phyloP scores from a whole-genome alignment of 2,113 vertebrate genomes.

The Chitala chitala region DNA sequence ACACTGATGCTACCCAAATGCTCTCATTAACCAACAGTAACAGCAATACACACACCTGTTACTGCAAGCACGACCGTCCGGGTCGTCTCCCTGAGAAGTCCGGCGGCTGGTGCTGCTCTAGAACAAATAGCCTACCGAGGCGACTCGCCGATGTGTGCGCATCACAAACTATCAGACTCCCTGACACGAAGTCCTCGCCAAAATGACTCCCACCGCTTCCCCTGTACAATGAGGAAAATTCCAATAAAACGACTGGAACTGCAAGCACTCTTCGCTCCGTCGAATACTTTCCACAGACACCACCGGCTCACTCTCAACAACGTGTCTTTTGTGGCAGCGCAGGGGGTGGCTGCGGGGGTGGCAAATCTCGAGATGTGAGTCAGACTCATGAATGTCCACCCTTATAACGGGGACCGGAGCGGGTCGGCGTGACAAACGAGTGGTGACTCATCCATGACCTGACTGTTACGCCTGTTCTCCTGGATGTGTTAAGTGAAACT shows the following conservation, averaged over 20 bases:
- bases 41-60: neutral
- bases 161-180: conserved; percentile 16
- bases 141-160: conserved; percentile 41
- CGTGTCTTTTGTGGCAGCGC: conserved; percentile 60
- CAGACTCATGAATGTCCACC: conserved; percentile 70
- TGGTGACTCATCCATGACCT: conserved; percentile 61
- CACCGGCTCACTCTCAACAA: conserved; percentile 56
- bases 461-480: conserved; percentile 24
- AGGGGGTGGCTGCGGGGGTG: conserved; percentile 31
- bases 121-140: conserved; percentile 38
- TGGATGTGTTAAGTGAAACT: neutral
- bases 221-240: neutral
- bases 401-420: conserved; percentile 61
- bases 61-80: conserved; percentile 33
- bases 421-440: conserved; percentile 58
- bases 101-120: conserved; percentile 44
- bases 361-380: conserved; percentile 44
- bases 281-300: conserved; percentile 79
- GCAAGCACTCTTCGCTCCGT: conserved; percentile 52
- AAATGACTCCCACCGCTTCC: conserved; percentile 43
- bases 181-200: conserved; percentile 42
- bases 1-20: no score
- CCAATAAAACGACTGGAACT: conserved; percentile 41
- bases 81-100: conserved; percentile 27
- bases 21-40: no score